phyloP scores from a whole-genome alignment of 2,797 vertebrate genomes.

The Protonibea diacanthus region DNA sequence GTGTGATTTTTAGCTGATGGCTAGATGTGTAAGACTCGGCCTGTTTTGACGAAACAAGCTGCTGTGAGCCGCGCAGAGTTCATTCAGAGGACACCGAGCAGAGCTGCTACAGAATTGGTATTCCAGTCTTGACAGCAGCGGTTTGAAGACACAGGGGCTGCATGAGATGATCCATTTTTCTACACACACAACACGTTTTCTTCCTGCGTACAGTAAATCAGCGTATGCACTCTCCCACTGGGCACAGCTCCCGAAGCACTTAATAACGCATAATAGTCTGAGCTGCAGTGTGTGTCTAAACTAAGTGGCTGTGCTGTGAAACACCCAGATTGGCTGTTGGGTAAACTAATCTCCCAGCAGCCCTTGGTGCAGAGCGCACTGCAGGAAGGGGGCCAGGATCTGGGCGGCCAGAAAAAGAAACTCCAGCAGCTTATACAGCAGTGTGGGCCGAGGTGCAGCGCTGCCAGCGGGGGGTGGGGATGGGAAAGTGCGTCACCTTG shows the following conservation, averaged over 20 bases:
- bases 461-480: constrained; percentile 30
- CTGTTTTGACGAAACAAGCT: constrained; percentile 31
- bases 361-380: constrained; percentile 48
- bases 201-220: constrained; percentile 34
- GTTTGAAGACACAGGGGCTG: constrained; percentile 33
- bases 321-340: constrained; percentile 59
- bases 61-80: constrained; percentile 42
- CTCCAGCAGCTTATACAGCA: constrained; percentile 76
- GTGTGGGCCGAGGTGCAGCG: constrained; percentile 44
- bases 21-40: constrained; percentile 41
- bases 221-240: constrained; percentile 18
- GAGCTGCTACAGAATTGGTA: constrained; percentile 24
- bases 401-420: constrained; percentile 81
- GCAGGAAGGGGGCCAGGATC: constrained; percentile 68
- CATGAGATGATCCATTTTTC: constrained; percentile 42
- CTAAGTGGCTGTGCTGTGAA: constrained; percentile 64
- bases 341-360: constrained; percentile 76
- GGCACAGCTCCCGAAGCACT: constrained; percentile 52
- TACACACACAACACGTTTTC: constrained; percentile 36
- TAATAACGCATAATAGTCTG: constrained; percentile 68
- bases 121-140: constrained; percentile 42
- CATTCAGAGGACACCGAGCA: constrained; percentile 50
- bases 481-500: constrained; percentile 72
- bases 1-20: constrained; percentile 49
- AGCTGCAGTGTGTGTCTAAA: constrained; percentile 61